A percentile compares a stretch with the other conserved stretches of the same genome.
These are phyloP conservation scores for Monarcha castaneiventris DNA, from an alignment of 2,113 vertebrate genomes.

Conservation along the genomic window DNA sequence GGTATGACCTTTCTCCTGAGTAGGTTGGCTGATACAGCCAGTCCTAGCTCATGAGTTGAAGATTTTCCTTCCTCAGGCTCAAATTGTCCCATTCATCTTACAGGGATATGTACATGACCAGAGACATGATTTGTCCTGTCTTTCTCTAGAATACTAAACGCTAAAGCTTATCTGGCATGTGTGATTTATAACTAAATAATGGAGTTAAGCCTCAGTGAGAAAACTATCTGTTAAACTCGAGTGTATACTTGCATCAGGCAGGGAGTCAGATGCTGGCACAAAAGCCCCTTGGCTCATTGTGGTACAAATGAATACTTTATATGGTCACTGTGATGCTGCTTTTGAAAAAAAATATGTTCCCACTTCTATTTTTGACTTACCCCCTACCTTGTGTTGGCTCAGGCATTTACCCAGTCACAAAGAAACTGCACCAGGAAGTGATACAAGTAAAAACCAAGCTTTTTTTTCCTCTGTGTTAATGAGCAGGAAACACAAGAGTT, in stretches of 20 bases:
- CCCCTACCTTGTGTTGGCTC: background rate
- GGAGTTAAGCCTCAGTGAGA: background rate
- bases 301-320: background rate
- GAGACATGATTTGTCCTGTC: background rate
- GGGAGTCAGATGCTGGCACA: background rate
- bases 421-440: background rate
- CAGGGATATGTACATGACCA: background rate
- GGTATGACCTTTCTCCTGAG: background rate
- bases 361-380: background rate
- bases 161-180: background rate
- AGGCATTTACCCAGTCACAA: background rate
- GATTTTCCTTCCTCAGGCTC: background rate
- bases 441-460: background rate
- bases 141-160: background rate
- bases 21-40: background rate
- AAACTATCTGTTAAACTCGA: background rate
- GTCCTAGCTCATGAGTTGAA: background rate
- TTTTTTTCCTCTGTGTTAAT: background rate
- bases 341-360: background rate
- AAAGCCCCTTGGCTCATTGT: background rate
- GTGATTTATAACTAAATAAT: background rate
- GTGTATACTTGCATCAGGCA: background rate
- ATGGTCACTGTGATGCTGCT: background rate
- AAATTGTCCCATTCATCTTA: background rate
- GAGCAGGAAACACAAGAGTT: background rate